Evolutionary conservation across 2,797 vertebrate species (phyloP), one percentile per base, ranked within the genome.

Genomic region (Syndactyla subalaris): DNA sequence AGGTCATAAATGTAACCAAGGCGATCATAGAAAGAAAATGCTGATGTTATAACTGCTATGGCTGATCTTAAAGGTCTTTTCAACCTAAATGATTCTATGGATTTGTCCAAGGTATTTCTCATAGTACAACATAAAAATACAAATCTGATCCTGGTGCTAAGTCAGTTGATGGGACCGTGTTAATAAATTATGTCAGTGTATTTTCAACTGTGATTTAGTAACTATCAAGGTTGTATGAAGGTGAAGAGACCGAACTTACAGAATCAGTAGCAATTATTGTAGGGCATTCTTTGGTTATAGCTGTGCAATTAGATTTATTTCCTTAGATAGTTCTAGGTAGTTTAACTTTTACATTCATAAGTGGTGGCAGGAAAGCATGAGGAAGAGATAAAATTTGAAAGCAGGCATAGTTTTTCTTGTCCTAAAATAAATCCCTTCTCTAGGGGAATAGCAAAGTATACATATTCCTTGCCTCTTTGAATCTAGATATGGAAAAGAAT

Each of bases 401-500:
- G 70, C 90, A 96, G 94, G 65, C 49, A 61, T 52, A 92, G 89
- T 16, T 84, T 93, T 91, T 97, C 89, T 93, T 96, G 77, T 76
- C 38, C 72, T 90, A 92, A 93, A 94, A 92, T 95, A 95, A 87
- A 66, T 68, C 79, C 41, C 26, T 90, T 90, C 92, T 87, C 55
- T 87, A 85, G 89, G 95, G 79, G 96, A 94, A 96, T 78, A 92
- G 84, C 65, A 66, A 91, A 97, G 59, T 89, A 93, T 83, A 94
- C 51, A 52, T 89, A 62, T 94, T 92, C 68, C 73, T 95, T 96
- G 94, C 87, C 88, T 95, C 89, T 95, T 97, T 97, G 93, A 91
- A 88, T 91, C 89, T 78, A 67, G 84, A 72, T 62, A 89, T 71
- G 74, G 29, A 89, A 94, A 86, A 88, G 87, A 94, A 87, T 92